Base-by-base conservation (phyloP, 2,888 invertebrate species). In the Melanchra persicariae region DNA sequence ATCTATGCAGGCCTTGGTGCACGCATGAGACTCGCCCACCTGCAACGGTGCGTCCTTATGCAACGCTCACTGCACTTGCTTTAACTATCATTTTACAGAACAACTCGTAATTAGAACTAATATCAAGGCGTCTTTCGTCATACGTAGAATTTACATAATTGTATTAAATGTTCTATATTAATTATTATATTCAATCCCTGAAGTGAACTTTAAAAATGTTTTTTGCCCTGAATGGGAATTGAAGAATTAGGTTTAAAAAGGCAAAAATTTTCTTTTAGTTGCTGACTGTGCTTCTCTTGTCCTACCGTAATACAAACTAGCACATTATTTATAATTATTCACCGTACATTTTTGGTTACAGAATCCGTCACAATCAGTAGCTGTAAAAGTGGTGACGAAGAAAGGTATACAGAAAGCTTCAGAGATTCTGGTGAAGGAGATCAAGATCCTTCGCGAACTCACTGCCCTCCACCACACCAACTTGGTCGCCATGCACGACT, bases 401-500 rank as follows among this genome's bases (percentile, higher is more conserved):
- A 99, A 99, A 95, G 99, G 98, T 89, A 97, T 99, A 87, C 98
- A 98, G 73, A 99, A 99, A 94, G 99, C 99, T 60, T 99, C 99
- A 93, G 99, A 99, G 95, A 97, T 99, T 81, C 97, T 99, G 58
- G 98, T 98, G 79, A 99, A 99, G 93, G 99, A 99, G 96, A 99
- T 99, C 84, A 99, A 99, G 96, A 99, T 99, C 89, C 97, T 99
- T 67, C 99, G 99, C 96, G 99, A 99, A 96, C 96, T 99, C 90
- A 99, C 99, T 37, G 98, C 98, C 92, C 96, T 99, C 67, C 99
- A 99, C 94, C 99, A 99, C 97, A 99, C 99, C 90, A 99, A 99
- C 97, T 98, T 99, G 82, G 99, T 99, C 67, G 98, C 99, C 43
- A 97, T 99, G 89, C 97, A 99, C 93, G 99, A 99, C 96, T 99